Conservation (phyloP, 2,113 vertebrate genomes). For the Candoia aspera region DNA sequence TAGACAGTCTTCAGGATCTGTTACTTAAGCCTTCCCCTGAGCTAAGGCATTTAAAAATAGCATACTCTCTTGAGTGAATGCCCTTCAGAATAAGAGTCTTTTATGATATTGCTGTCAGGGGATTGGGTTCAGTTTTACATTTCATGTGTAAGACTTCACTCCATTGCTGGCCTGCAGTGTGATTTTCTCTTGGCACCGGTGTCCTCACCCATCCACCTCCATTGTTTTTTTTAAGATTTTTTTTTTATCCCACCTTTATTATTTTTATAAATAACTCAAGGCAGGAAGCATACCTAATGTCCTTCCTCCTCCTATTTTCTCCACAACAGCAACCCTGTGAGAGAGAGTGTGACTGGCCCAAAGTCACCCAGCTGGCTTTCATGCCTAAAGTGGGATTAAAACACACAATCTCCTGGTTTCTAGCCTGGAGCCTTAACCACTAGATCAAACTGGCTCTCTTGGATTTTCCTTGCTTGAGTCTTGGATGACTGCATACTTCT, state of each 20-base stretch:
- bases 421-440: no score
- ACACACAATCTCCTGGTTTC: no score
- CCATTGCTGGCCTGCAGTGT: neutral
- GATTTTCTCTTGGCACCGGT: neutral
- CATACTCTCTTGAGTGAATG: neutral
- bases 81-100: neutral
- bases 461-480: neutral
- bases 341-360: no score
- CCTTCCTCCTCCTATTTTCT: no score
- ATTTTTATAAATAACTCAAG: no score
- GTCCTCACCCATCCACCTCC: neutral
- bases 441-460: neutral
- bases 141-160: neutral
- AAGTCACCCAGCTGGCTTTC: no score
- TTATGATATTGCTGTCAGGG: neutral
- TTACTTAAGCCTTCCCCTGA: neutral
- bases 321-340: no score
- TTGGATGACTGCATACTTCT: neutral
- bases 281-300: no score
- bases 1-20: neutral
- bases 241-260: no score
- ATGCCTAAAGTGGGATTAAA: no score
- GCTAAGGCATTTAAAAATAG: neutral
- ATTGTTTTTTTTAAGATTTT: no score
- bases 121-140: neutral